Percentiles rank a stretch among this genome's conserved stretches.
phyloP scores from a whole-genome alignment of 2,888 invertebrate genomes.

The Parochlus steinenii region DNA sequence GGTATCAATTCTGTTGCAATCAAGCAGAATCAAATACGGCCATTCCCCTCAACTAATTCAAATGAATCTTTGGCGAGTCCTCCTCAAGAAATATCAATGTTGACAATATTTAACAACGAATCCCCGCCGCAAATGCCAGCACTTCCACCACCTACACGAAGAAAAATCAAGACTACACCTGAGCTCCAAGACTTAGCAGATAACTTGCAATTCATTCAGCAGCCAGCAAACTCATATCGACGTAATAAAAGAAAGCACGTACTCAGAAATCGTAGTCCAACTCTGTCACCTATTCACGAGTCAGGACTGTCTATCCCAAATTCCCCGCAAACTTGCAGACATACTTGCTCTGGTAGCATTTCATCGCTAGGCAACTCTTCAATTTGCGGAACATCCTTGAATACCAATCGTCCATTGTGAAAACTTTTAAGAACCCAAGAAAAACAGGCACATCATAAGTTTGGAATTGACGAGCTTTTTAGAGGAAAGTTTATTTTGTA shows the following conservation, averaged over 20 bases:
- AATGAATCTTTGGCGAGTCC: conserved; percentile 17
- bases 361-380: conserved; percentile 5
- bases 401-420: too few relatives aligned
- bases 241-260: conserved; percentile 31
- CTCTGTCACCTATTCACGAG: conserved; percentile 51
- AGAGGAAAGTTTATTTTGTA: too few relatives aligned
- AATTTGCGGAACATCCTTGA: conserved; percentile 7
- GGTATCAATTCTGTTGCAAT: conserved; percentile 15
- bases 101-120: conserved; percentile 13
- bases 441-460: too few relatives aligned
- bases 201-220: conserved; percentile 33
- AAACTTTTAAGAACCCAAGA: too few relatives aligned
- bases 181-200: conserved; percentile 38
- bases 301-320: conserved; percentile 54
- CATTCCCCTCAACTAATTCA: conserved; percentile 19
- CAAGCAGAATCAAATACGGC: conserved; percentile 31
- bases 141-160: conserved; percentile 32
- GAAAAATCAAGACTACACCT: conserved; percentile 32
- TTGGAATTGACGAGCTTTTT: too few relatives aligned
- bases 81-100: too few relatives aligned
- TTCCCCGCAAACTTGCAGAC: conserved; percentile 36
- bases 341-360: conserved; percentile 18
- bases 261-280: conserved; percentile 35
- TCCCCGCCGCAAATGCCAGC: conserved; percentile 23
- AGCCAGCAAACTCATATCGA: conserved; percentile 15